A percentile compares a stretch with the other conserved stretches of the same genome.
These are phyloP conservation scores for Fregetta grallaria DNA, from an alignment of 2,113 vertebrate species.

Conservation along the genomic window DNA sequence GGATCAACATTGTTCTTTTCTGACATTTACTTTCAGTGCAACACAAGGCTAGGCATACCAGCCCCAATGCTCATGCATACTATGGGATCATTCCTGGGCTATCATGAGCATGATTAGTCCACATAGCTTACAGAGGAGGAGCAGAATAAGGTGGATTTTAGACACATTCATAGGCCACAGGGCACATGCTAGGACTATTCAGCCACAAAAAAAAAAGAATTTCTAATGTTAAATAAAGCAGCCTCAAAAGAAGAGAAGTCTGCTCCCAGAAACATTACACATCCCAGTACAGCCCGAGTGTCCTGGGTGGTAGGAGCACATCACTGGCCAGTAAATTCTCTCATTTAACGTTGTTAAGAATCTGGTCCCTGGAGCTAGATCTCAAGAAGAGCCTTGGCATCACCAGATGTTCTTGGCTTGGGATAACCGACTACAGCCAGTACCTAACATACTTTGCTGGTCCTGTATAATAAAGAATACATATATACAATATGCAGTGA, in stretches of 20 bases:
- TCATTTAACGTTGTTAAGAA: not conserved
- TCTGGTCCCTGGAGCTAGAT: not conserved
- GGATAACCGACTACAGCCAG: not conserved
- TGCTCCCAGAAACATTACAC: not conserved
- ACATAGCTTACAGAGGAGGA: not conserved
- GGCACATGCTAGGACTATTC: not conserved
- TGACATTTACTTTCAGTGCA: not conserved
- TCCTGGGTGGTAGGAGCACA: not conserved
- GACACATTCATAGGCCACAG: not conserved
- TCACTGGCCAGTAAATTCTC: not conserved
- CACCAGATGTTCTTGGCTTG: not conserved
- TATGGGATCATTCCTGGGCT: not conserved
- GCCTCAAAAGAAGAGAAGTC: not conserved
- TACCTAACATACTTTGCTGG: not conserved
- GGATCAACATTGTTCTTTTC: not conserved
- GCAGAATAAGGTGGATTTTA: not conserved
- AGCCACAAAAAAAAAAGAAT: not conserved
- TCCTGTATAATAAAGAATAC: not conserved
- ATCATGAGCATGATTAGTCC: not conserved
- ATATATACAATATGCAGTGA: accelerated
- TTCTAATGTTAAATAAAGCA: not conserved
- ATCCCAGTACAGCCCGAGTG: not conserved
- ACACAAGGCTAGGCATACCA: not conserved
- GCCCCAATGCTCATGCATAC: accelerated
- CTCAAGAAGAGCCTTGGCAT: not conserved